Percentiles rank a stretch among this genome's conserved stretches.
phyloP scores from a whole-genome alignment of 2,797 vertebrate genomes.

The Anniella stebbinsi region DNA sequence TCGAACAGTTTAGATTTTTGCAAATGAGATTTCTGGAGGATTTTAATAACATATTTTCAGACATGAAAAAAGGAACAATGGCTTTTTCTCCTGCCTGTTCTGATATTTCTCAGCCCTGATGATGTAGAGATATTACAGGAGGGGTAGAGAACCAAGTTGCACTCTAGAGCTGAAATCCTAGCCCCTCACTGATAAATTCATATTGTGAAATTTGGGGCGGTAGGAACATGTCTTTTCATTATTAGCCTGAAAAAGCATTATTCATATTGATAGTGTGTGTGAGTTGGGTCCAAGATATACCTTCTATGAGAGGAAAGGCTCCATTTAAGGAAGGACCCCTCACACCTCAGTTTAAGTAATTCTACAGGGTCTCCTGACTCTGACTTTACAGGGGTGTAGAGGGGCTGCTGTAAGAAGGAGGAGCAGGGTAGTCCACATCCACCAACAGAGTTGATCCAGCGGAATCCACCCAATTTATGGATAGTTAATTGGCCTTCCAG shows the following conservation, averaged over 20 bases:
- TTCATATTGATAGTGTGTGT: neutral
- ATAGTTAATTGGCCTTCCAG: neutral
- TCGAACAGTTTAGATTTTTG: conserved; percentile 41
- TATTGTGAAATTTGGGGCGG: neutral
- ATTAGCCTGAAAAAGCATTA: neutral
- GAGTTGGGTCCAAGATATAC: no score
- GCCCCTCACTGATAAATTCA: neutral
- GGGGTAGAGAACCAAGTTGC: neutral
- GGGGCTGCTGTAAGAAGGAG: no score
- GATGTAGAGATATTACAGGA: neutral
- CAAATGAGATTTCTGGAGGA: conserved; percentile 41
- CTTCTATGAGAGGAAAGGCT: no score
- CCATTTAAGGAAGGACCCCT: no score
- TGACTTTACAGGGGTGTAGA: no score
- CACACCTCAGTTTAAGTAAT: no score
- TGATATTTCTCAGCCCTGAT: neutral
- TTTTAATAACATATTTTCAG: conserved; percentile 3
- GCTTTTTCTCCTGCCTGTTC: neutral
- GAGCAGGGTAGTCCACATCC: no score
- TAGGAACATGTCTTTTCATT: neutral
- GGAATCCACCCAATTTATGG: no score
- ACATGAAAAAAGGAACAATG: neutral
- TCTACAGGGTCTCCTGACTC: no score
- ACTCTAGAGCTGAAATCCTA: neutral
- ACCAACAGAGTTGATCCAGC: no score